phyloP scores from a whole-genome alignment of 2,113 vertebrate species.

The Takifugu flavidus region DNA sequence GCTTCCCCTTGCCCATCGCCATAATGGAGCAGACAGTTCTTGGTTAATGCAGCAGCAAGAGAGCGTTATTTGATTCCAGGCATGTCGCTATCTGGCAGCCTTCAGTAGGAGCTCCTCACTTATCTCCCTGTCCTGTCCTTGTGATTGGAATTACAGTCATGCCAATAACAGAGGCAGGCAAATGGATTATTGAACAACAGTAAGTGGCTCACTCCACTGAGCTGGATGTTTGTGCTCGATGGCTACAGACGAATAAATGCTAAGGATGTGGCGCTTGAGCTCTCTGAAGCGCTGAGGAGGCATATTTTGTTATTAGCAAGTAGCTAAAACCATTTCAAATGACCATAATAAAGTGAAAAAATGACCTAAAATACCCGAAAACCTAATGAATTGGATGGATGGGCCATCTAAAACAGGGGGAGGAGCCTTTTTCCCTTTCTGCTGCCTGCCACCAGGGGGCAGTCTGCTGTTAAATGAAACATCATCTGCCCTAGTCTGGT shows the following conservation, averaged over 20 bases:
- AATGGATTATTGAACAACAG: constrained; percentile 66
- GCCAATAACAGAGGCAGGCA: constrained; percentile 52
- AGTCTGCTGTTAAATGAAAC: neutral
- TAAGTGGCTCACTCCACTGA: constrained; percentile 40
- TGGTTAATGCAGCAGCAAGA: constrained; percentile 25
- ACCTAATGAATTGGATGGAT: no score
- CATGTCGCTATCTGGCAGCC: constrained; percentile 42
- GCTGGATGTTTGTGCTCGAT: constrained; percentile 23
- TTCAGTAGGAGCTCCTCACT: constrained; percentile 33
- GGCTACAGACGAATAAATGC: constrained; percentile 25
- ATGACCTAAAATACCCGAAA: no score
- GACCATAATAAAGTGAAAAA: no score
- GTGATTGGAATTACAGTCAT: constrained; percentile 60
- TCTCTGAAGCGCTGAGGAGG: constrained; percentile 7
- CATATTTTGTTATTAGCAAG: neutral
- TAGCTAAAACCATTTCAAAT: constrained; percentile 1
- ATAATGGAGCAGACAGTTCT: constrained; percentile 23
- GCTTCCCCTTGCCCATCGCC: constrained; percentile 11
- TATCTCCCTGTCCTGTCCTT: constrained; percentile 39
- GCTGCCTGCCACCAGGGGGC: no score
- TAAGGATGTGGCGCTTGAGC: constrained; percentile 10
- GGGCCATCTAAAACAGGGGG: no score
- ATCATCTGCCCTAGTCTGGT: neutral
- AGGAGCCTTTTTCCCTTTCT: neutral
- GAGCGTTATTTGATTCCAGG: constrained; percentile 47